These are phyloP conservation scores for Criorhina ranunculi DNA, from an alignment of 2,888 invertebrate species.

Conservation along the genomic window DNA sequence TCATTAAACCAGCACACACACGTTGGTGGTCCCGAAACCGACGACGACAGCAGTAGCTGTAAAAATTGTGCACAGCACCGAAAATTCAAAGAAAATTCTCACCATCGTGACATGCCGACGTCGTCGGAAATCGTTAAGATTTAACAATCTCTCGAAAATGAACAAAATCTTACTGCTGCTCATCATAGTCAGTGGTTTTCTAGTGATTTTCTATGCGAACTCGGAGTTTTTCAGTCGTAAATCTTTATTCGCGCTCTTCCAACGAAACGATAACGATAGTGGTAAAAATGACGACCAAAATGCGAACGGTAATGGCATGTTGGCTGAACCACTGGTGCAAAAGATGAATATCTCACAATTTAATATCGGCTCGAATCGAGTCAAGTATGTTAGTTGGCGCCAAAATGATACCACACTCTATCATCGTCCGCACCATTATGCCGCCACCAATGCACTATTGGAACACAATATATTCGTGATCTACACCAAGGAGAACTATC, in stretches of 20 bases:
- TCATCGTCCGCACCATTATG: slow-evolving; percentile 57
- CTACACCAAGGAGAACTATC: slow-evolving; percentile 83
- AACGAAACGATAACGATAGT: slow-evolving; percentile 74
- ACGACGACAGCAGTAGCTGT: slow-evolving; percentile 68
- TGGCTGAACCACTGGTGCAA: slow-evolving; percentile 60
- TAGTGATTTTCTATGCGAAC: slow-evolving; percentile 82
- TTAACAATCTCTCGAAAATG: slow-evolving; percentile 79
- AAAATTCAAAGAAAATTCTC: slow-evolving; percentile 70
- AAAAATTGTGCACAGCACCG: slow-evolving; percentile 68
- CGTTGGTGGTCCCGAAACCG: slow-evolving; percentile 56
- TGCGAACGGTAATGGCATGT: slow-evolving; percentile 39
- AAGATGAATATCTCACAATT: slow-evolving; percentile 43
- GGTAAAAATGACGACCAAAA: slow-evolving; percentile 40
- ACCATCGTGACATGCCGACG: slow-evolving; percentile 76
- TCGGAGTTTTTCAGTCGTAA: slow-evolving; percentile 80
- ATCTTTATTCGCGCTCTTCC: slow-evolving; percentile 79
- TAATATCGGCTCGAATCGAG: slow-evolving; percentile 52
- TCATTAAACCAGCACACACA: slow-evolving; percentile 29
- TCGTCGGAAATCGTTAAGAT: slow-evolving; percentile 74
- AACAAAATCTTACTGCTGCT: slow-evolving; percentile 81
- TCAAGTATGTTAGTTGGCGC: slow-evolving; percentile 68
- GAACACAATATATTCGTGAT: slow-evolving; percentile 84
- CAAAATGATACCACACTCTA: slow-evolving; percentile 62
- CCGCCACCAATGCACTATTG: slow-evolving; percentile 63
- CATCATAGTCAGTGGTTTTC: slow-evolving; percentile 81